These are phyloP conservation scores for Cinara cedri DNA, from an alignment of 2,888 invertebrate species.

Conservation along the genomic window DNA sequence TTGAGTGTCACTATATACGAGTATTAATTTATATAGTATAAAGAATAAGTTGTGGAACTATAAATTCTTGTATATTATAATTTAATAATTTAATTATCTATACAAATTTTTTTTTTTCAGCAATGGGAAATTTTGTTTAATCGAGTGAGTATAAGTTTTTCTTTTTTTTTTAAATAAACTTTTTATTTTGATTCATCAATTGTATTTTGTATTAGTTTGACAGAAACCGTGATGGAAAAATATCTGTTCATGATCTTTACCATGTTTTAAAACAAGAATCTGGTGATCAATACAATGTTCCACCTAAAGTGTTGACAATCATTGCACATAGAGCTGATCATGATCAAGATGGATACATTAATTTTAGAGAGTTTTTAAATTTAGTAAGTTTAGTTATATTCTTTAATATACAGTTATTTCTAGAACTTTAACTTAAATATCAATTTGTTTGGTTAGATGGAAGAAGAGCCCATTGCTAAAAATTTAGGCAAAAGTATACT, in stretches of 20 bases:
- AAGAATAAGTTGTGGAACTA: too few species aligned
- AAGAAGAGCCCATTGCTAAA: slow-evolving; percentile 41
- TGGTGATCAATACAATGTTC: slow-evolving; percentile 71
- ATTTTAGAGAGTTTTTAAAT: slow-evolving; percentile 63
- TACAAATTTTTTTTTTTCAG: slow-evolving; percentile 58
- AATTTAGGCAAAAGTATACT: slow-evolving; percentile 33
- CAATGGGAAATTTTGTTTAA: slow-evolving; percentile 59
- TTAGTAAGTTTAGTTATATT: slow-evolving; percentile 61
- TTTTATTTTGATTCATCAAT: not conserved
- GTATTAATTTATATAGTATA: too few species aligned
- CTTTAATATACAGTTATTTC: not conserved
- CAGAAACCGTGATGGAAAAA: slow-evolving; percentile 72
- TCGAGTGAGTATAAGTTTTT: slow-evolving; percentile 57
- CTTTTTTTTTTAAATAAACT: not conserved
- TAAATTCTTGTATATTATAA: too few species aligned
- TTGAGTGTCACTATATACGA: too few species aligned
- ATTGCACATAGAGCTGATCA: slow-evolving; percentile 73
- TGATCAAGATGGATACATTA: slow-evolving; percentile 65
- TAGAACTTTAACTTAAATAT: not conserved
- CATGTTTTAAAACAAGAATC: slow-evolving; percentile 63
- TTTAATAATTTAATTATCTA: too few species aligned
- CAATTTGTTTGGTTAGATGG: slow-evolving; percentile 31
- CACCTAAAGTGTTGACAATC: slow-evolving; percentile 71
- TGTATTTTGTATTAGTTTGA: slow-evolving; percentile 68
- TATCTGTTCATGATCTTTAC: slow-evolving; percentile 72